Base-by-base conservation (phyloP, 2,113 vertebrate species). In the Alectura lathami region DNA sequence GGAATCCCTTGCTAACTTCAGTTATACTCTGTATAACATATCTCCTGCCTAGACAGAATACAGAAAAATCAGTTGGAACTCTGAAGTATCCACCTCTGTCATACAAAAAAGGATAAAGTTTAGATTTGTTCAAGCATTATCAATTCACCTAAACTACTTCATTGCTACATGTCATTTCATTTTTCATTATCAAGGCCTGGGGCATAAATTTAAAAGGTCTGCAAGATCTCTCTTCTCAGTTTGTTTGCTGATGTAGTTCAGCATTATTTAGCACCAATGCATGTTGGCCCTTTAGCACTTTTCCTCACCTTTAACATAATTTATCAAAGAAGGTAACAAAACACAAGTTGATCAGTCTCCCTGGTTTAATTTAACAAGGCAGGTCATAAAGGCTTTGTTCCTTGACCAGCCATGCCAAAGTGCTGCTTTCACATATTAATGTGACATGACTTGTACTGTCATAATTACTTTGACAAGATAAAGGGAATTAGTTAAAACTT, bases 401-500 rank as follows among this genome's bases (percentile, higher is more conserved):
- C 87, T 97, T 86, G 88, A 94, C 93, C 93, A 97, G 89, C 88
- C 76, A 89, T 91, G 93, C 79, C 85, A 95, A 96, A 75, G 89
- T 96, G 85, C 87, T 96, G 91, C 91, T 97, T 97, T 97, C 96
- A 95, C 93, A 83, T 96, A 95, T 95, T 96, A 97, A 96, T 96
- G 81, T 95, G 96, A 95, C 94, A 92, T 93, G 96, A 96, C 95
- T 96, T 93, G 81, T 93, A 97, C 63, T 93, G 91, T 96, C 94
- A 80, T 96, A 97, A 97, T 97, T 97, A 95, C 94, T 90, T 78
- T 95, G 96, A 97, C 95, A 96, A 97, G 97, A 97, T 97, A 97
- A 97, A 97, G 84, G 82, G 94, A 97, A 97, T 98, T 96, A 96
- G 96, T 97, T 97, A 97, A 98, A 98, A 95, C 89, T 96, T 97